Conservation (phyloP, 1,140 invertebrate genomes). For the Drosophila lacteicornis region DNA sequence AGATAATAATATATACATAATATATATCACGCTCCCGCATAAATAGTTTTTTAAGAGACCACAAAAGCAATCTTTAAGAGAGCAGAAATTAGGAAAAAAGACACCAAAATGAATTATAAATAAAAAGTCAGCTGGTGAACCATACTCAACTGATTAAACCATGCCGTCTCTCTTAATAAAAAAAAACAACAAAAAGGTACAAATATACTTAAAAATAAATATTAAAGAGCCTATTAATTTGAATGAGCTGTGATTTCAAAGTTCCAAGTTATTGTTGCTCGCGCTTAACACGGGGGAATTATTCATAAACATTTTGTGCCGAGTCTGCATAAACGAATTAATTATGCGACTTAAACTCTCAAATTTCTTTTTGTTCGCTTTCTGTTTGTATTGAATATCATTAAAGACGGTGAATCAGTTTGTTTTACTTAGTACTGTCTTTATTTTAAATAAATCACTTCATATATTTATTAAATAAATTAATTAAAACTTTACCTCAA, state of each 20-base stretch:
- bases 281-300: slow-evolving; percentile 19
- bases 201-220: slow-evolving; percentile 14
- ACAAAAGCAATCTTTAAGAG: slow-evolving; percentile 24
- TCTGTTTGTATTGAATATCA: slow-evolving; percentile 23
- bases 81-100: neutral
- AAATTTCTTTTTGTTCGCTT: slow-evolving; percentile 7
- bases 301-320: slow-evolving; percentile 33
- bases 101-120: slow-evolving; percentile 31
- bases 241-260: slow-evolving; percentile 36
- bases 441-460: slow-evolving; percentile 6
- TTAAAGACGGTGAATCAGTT: slow-evolving; percentile 31
- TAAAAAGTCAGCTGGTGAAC: slow-evolving; percentile 60
- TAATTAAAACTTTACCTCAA: slow-evolving; percentile 37
- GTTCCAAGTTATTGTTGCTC: slow-evolving; percentile 11
- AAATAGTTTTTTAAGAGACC: slow-evolving; percentile 20
- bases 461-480: neutral
- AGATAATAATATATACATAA: neutral
- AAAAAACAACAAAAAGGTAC: slow-evolving; percentile 35
- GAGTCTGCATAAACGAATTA: slow-evolving; percentile 37
- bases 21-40: neutral
- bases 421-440: slow-evolving; percentile 32
- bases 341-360: slow-evolving; percentile 47
- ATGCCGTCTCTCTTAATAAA: slow-evolving; percentile 14
- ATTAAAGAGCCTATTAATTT: slow-evolving; percentile 54
- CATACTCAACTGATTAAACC: slow-evolving; percentile 9